Percentiles rank a stretch among this genome's conserved stretches.
These are phyloP conservation scores for Chromobotia macracanthus DNA, from an alignment of 2,797 vertebrate genomes.

Conservation along the genomic window DNA sequence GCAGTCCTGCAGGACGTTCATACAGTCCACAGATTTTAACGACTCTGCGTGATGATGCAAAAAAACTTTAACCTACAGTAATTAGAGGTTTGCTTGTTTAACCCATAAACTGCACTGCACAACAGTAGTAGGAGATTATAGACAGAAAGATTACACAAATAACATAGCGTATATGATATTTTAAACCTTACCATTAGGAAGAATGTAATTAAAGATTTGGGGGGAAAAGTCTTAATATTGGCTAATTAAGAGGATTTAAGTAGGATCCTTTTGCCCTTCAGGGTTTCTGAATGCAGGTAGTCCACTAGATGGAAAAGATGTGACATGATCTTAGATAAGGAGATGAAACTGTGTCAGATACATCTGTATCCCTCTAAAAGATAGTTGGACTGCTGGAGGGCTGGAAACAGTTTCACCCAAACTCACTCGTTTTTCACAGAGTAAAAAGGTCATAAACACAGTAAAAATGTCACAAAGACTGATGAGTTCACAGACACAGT, in stretches of 20 bases:
- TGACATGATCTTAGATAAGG: background rate
- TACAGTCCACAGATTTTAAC: background rate
- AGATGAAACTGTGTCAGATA: background rate
- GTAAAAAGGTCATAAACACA: background rate
- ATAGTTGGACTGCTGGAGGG: constrained; percentile 4
- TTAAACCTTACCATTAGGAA: constrained; percentile 6
- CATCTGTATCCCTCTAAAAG: background rate
- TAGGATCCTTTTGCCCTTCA: background rate
- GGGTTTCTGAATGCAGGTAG: constrained; percentile 1
- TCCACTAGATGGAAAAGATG: background rate
- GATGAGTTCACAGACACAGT: background rate
- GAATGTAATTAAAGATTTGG: constrained; percentile 30
- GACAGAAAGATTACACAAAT: no score
- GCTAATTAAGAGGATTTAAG: constrained; percentile 12
- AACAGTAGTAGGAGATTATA: constrained; percentile 5
- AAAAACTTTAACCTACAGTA: background rate
- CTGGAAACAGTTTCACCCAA: background rate
- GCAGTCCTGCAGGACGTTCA: background rate
- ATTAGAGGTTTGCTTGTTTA: background rate
- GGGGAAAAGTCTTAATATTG: background rate
- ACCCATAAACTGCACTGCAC: background rate
- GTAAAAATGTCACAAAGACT: background rate
- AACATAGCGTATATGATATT: no score
- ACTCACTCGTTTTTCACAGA: background rate
- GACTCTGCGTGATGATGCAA: background rate